Evolutionary conservation across 2,888 invertebrate genomes (phyloP).

Genomic region (Zaprionus obscuricornis): DNA sequence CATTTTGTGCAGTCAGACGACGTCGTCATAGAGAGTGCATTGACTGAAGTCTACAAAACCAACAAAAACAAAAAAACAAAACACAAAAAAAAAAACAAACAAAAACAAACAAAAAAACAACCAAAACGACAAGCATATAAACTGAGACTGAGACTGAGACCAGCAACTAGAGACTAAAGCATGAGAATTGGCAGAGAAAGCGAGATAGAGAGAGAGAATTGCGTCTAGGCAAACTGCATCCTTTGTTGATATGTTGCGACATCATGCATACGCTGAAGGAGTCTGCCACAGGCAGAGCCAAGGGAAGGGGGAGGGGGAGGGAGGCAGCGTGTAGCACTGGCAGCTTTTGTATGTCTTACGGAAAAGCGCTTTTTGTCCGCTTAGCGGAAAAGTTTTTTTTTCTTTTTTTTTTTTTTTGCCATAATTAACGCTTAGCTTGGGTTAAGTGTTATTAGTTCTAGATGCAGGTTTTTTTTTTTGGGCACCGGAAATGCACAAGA

Average conservation of each 20-base stretch:
- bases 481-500: slow-evolving; percentile 16
- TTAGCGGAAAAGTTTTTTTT: slow-evolving; percentile 67
- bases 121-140: slow-evolving; percentile 40
- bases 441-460: slow-evolving; percentile 73
- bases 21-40: slow-evolving; percentile 79
- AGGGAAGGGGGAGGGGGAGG: background rate
- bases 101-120: slow-evolving; percentile 30
- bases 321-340: slow-evolving; percentile 38
- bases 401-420: no score
- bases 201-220: background rate
- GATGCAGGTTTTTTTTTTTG: slow-evolving; percentile 2
- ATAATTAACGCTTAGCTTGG: slow-evolving; percentile 74
- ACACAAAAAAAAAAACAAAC: slow-evolving; percentile 31
- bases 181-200: background rate
- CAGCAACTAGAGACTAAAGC: background rate
- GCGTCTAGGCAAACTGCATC: slow-evolving; percentile 61
- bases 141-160: slow-evolving; percentile 5
- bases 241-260: slow-evolving; percentile 73
- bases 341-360: slow-evolving; percentile 55
- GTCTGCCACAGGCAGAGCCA: background rate
- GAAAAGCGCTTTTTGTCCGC: slow-evolving; percentile 56
- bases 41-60: slow-evolving; percentile 74
- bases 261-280: slow-evolving; percentile 43
- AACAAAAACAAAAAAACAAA: slow-evolving; percentile 43
- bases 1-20: slow-evolving; percentile 80